A percentile compares a stretch with the other conserved stretches of the same genome.
Evolutionary conservation across 1,140 invertebrate species (phyloP).

Genomic region (Leptinotarsa lineolata): DNA sequence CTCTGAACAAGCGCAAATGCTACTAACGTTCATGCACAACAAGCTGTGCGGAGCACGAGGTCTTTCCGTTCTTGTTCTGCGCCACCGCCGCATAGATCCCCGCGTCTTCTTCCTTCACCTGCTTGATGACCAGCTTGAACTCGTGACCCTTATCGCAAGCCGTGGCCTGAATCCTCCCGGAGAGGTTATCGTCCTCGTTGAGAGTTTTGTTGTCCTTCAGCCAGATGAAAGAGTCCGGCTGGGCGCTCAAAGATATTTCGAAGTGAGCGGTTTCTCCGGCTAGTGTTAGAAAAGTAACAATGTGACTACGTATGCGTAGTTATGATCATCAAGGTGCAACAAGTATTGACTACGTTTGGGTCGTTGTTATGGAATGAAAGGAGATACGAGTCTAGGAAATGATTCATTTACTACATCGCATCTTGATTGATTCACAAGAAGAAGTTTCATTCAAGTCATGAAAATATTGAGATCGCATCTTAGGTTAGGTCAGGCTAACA

Average conservation of each 20-base stretch:
- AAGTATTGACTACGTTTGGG: too few species aligned
- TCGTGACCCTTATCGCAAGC: slow-evolving; percentile 60
- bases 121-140: slow-evolving; percentile 76
- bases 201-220: slow-evolving; percentile 86
- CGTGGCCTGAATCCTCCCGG: slow-evolving; percentile 72
- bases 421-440: too few species aligned
- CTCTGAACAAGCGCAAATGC: slow-evolving; percentile 25
- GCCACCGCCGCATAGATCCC: slow-evolving; percentile 92
- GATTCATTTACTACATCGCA: too few species aligned
- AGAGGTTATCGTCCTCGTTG: slow-evolving; percentile 66
- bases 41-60: slow-evolving; percentile 82
- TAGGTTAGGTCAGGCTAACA: too few species aligned
- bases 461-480: too few species aligned
- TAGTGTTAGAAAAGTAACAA: slow-evolving; percentile 48
- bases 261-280: slow-evolving; percentile 86
- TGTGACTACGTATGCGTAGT: too few species aligned
- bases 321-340: too few species aligned
- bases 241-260: slow-evolving; percentile 74
- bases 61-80: slow-evolving; percentile 77
- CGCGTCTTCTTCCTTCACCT: slow-evolving; percentile 80
- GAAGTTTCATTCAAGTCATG: too few species aligned
- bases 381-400: too few species aligned
- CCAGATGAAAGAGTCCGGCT: slow-evolving; percentile 75
- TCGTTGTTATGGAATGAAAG: too few species aligned
- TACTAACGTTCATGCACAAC: slow-evolving; percentile 81